Percentiles rank a stretch among this genome's conserved stretches.
Evolutionary conservation across 2,113 vertebrate genomes (phyloP).

Genomic region (Saccopteryx leptura): DNA sequence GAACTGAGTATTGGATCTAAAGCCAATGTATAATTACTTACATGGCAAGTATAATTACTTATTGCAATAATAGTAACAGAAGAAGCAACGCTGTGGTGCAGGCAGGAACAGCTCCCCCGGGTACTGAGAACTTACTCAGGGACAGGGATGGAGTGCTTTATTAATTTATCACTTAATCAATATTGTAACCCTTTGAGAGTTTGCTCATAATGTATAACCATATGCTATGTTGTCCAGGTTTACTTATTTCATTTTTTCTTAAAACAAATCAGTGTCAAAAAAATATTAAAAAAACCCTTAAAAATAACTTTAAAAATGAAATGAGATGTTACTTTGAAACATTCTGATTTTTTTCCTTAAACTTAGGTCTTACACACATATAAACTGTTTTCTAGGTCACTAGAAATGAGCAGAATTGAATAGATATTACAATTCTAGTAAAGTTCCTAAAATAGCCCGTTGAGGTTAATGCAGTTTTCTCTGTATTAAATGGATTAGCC

Average conservation of each 20-base stretch:
- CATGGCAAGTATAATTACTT: not conserved
- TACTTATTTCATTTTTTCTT: not conserved
- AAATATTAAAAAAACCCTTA: not conserved
- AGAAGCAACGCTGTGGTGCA: not conserved
- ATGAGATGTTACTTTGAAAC: not conserved
- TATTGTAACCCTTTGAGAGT: not conserved
- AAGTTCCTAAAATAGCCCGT: constrained; percentile 37
- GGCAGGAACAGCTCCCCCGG: not conserved
- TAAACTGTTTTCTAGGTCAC: not conserved
- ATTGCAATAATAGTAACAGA: not conserved
- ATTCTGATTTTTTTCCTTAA: not conserved
- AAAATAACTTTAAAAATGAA: constrained; percentile 52
- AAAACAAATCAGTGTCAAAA: not conserved
- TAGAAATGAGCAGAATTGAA: constrained; percentile 28
- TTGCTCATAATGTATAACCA: not conserved
- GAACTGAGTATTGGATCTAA: not conserved
- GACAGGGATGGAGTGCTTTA: not conserved
- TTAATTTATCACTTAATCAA: not conserved
- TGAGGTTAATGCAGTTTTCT: not conserved
- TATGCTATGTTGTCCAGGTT: not conserved
- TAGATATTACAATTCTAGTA: constrained; percentile 29
- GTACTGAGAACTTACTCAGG: not conserved
- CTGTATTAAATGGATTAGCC: constrained; percentile 68
- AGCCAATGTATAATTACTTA: not conserved
- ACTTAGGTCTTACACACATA: not conserved